Evolutionary conservation across 2,888 invertebrate genomes (phyloP), one percentile per base, ranked within the genome.

Genomic region (Mimas tiliae): DNA sequence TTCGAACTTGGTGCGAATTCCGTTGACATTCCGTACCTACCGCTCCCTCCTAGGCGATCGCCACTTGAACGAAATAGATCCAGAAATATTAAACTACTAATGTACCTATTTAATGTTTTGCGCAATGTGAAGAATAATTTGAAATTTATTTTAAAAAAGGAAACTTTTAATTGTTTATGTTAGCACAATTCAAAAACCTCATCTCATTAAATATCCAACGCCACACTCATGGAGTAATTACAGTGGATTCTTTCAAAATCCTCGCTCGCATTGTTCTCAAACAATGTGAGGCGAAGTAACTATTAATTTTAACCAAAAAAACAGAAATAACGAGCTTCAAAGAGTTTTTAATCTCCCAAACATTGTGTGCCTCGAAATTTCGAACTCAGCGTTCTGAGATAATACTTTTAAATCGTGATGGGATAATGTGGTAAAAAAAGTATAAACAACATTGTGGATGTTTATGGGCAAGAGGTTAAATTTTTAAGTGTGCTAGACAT

Each of bases 251-350:
- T 58, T 53, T 65, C 9, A 38, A 65, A 58, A 14, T 48, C 19
- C 14, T 50, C 34, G 11, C n/a, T 55, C 38, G 8, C 50, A 51
- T 65, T 65, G 51, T 62, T 62, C 65, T 14, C 62, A n/a, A 47
- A 48, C 34, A 47, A 34, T 47, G 50, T 62, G 62, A 27, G 45
- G 16, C 21, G 27, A 50, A 62, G 51, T 42, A 62, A 52, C 62
- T 66, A 53, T 82, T 74, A 79, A 77, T 70, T 69, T 65, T 51
- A 70, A 83, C 78, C n/a, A n/a, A 85, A 84, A 82, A 77, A 85
- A 80, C 72, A 67, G 72, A 76, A 82, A 80, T 78, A 83, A 85
- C 81, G 78, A 81, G 76, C 75, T 74, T 75, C 74, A 67, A 58
- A 58, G 71, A 72, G 76, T 70, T 67, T 83, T 83, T 78, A 80